These are phyloP conservation scores for Campoplex nolae DNA, from an alignment of 2,888 invertebrate genomes.

Conservation along the genomic window DNA sequence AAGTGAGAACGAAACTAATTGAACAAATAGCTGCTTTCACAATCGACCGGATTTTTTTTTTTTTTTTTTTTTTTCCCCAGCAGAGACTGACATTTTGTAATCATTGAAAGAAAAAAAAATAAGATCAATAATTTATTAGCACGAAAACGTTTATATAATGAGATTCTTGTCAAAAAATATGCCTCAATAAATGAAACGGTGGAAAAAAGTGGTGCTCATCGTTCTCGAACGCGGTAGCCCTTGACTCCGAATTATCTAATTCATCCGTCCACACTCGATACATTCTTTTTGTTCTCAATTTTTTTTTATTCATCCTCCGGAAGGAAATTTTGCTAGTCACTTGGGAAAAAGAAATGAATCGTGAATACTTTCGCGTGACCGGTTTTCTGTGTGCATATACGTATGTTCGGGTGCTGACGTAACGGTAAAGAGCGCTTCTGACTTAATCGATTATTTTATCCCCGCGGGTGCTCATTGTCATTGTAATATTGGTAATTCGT, in stretches of 20 bases:
- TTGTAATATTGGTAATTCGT: slow-evolving; percentile 64
- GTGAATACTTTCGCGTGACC: slow-evolving; percentile 35
- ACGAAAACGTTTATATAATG: not conserved
- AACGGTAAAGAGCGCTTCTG: slow-evolving; percentile 49
- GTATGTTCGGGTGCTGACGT: slow-evolving; percentile 24
- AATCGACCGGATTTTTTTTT: not conserved
- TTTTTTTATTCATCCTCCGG: slow-evolving; percentile 19
- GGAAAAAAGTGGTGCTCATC: not conserved
- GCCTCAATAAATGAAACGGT: not conserved
- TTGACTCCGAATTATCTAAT: not conserved
- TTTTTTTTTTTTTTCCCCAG: no score
- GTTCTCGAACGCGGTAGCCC: not conserved
- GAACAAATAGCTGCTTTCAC: not conserved
- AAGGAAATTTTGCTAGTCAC: slow-evolving; percentile 52
- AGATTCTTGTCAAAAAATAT: not conserved
- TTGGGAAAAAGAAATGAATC: slow-evolving; percentile 16
- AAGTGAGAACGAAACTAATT: not conserved
- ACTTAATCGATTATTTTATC: slow-evolving; percentile 64
- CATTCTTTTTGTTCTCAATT: not conserved
- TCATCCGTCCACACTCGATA: not conserved
- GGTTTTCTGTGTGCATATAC: slow-evolving; percentile 51
- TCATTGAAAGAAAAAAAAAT: not conserved
- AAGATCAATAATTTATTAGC: not conserved
- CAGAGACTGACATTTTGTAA: not conserved
- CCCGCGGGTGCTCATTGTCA: slow-evolving; percentile 62